Base-by-base conservation (phyloP, 2,113 vertebrate species). In the Cromileptes altivelis region DNA sequence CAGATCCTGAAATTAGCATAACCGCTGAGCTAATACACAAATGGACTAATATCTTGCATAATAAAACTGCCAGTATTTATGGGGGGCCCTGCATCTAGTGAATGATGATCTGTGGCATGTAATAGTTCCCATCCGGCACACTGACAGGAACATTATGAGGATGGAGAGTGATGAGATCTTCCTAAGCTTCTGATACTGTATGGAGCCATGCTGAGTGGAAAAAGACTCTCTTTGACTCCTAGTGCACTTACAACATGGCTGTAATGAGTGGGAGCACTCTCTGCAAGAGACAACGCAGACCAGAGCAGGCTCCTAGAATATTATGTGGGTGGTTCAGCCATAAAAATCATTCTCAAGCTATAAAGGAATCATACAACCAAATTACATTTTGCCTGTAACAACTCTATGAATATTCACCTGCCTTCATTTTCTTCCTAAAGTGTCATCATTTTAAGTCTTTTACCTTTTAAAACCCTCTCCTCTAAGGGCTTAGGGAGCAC, bases 101-200 rank as follows among this genome's bases (percentile, higher is more conserved):
- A 92, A 85, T 68, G 75, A 91, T 87, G 81, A 88, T 89, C 78
- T 85, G 80, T 76, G 89, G 82, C 69, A 72, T 72, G 67, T 91
- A 89, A 92, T 92, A 67, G 86, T 88, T 90, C 78, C 82, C 90
- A 92, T 92, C 88, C 85, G 85, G 87, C 89, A 69, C 76, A 73
- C 63, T 90, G 89, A 87, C 85, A 85, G 67, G 71, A 60, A 81
- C 86, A 93, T 94, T 92, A 94, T 60, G 80, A 90, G 85, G 85
- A 94, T 85, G 81, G 86, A 93, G 86, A 94, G 83, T 92, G 81
- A 94, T 92, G 88, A 87, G 74, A 27, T 86, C 71, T 72, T 85
- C 79, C 69, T 79, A 70, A 83, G 85, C 55, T 37, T 84, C 25
- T 49, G 76, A 70, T 78, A 68, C 76, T 63, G 68, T 55, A 71